Evolutionary conservation across 2,888 invertebrate species (phyloP), one percentile per base, ranked within the genome.

Genomic region (Psylliodes chrysocephalus): DNA sequence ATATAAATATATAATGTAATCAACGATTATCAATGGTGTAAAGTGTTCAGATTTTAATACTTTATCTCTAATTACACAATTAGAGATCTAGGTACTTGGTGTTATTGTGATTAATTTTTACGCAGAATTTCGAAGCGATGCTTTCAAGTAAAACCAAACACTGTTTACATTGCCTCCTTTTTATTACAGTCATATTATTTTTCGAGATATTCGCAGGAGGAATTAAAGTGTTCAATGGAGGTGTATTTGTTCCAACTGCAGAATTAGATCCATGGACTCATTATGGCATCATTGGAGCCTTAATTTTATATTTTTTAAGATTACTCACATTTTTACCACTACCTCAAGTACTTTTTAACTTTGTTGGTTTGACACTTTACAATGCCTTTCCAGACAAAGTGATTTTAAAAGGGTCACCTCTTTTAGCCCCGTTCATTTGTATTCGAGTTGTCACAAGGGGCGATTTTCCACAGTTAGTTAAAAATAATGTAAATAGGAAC

Each of bases 301-400:
- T 90, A 67, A 83, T 90, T 68, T 86, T 96, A 68, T 96, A 96
- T 81, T 79, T 91, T 63, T 81, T 96, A 72, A 87, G 95, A 73
- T 87, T 91, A 65, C 84, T 95, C 52, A 93, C 94, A 56, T 88
- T 96, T 77, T 86, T 96, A 57, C 93, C 95, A 59, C 85, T 96
- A 79, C 96, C 96, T 17, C 94, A 95, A 86, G 93, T 94, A 70
- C 77, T 96, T 53, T 94, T 94, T 81, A 94, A 94, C 81, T 94
- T 95, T 82, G 86, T 91, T 71, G 96, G 96, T 46, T 84, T 97
- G 67, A 88, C 92, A 61, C 86, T 94, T 71, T 97, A 95, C 82
- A 97, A 97, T 85, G 94, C 96, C 69, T 98, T 98, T 82, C 95
- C 96, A 55, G 95, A 96, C 73, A 94, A 94, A 84, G 93, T 95